phyloP scores from a whole-genome alignment of 1,140 invertebrate genomes.

The Rhynchophorus ferrugineus region DNA sequence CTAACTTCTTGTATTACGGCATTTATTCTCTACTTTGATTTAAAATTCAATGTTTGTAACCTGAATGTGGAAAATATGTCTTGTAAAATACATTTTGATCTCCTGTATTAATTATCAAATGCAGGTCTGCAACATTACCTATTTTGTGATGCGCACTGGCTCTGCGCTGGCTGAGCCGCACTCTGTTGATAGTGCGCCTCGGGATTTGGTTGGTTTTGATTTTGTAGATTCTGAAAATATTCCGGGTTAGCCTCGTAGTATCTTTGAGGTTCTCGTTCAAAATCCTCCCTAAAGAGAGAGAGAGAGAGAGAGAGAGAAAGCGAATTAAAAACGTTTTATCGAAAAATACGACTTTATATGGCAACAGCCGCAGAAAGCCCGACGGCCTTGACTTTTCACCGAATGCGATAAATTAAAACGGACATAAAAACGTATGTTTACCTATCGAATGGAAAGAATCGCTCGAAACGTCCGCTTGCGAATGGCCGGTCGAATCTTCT shows the following conservation, averaged over 20 bases:
- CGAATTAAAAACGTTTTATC: neutral
- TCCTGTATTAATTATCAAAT: too few species aligned
- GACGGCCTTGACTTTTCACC: too few species aligned
- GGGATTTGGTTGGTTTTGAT: slow-evolving; percentile 31
- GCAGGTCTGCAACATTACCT: too few species aligned
- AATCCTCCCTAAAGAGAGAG: slow-evolving; percentile 19
- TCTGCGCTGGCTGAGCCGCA: slow-evolving; percentile 5
- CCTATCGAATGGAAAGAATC: slow-evolving; percentile 51
- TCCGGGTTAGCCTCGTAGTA: slow-evolving; percentile 17
- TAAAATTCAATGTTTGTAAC: too few species aligned
- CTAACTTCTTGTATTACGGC: too few species aligned
- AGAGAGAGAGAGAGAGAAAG: neutral
- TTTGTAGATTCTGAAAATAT: slow-evolving; percentile 19
- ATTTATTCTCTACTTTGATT: too few species aligned
- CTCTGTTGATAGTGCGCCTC: slow-evolving; percentile 5
- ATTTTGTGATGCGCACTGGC: slow-evolving; percentile 6
- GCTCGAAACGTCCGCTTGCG: slow-evolving; percentile 40
- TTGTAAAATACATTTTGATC: too few species aligned
- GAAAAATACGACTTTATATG: too few species aligned
- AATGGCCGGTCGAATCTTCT: slow-evolving; percentile 33
- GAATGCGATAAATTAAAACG: neutral
- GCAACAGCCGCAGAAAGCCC: too few species aligned
- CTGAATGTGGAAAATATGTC: too few species aligned
- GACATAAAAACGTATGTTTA: slow-evolving; percentile 15
- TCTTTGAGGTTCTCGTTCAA: slow-evolving; percentile 21